Base-by-base conservation (phyloP, 2,797 vertebrate genomes). In the Anguilla obscura region DNA sequence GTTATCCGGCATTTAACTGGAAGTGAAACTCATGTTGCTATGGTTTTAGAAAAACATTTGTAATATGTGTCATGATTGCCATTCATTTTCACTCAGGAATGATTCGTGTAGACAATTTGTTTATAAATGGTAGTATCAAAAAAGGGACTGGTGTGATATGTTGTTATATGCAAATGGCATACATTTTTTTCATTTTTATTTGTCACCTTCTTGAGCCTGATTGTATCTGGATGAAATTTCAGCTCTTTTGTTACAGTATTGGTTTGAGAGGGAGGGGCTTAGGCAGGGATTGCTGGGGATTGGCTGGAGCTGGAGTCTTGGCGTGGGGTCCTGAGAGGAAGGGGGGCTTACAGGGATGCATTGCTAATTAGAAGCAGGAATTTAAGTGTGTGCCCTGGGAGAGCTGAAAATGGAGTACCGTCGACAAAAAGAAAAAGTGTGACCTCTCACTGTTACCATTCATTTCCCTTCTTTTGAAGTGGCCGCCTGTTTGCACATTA, bases 301-400 rank as follows among this genome's bases (percentile, higher is more conserved):
- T 66, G 63, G 63, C 16, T 66, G 63, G 24, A 27, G 63, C 63
- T 4, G 24, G 63, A 2, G 21, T 66, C 63, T 21, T 66, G 63
- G 63, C 7, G 63, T 18, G 63, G 63, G 63, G 18, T n/a, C 63
- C 21, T 58, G 63, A 18, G 63, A 18, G 24, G 50, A 9, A 50
- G 50, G 50, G 50, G 50, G 9, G 6, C 10, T 71, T 9, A 30
- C 7, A 33, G 8, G n/a, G 5, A 27, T 14, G 30, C 27, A 30
- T 71, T 66, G 63, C n/a, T 66, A 66, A 66, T 66, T 66, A 24
- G n/a, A 71, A 71, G 66, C 66, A 71, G n/a, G 66, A 71, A 71
- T 71, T 71, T 27, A 71, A 71, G n/a, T 30, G 66, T 30, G n/a
- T 71, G 2, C n/a, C 66, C 66, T 30, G 66, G 1, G n/a, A 71